Base-by-base conservation (phyloP, 2,113 vertebrate genomes). In the Hippocampus zosterae region DNA sequence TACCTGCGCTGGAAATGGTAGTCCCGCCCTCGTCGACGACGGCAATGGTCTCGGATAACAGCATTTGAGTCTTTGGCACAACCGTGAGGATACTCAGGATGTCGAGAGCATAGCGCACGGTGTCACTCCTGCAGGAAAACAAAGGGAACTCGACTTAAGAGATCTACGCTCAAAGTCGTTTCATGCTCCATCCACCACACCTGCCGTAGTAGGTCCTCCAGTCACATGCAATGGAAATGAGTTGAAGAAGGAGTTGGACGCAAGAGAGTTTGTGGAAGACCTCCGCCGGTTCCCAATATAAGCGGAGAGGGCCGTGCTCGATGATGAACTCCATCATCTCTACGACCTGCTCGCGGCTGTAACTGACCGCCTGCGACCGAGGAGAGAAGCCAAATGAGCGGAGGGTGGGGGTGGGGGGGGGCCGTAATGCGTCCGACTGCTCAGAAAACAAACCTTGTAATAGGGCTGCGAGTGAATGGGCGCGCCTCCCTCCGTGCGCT, bases 251-350 rank as follows among this genome's bases (percentile, higher is more conserved):
- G 48, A 99, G 96, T 16, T 98, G 97, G 50, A 99, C 95, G 71
- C 97, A 98, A 65, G 96, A 98, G 18, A 99, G 84, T 68, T 97
- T 98, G 81, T 98, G 95, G 83, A 99, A 98, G 77, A 98, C 94
- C 85, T 99, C 97, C 6, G 97, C 97, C 68, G 97, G 96, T 80
- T 99, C 97, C 97, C 97, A 99, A 78, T 95, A 99, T 0, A 99
- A 91, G 72, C 97, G 93, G 0, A 93, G 94, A 6, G 97, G 97
- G 8, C 96, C 95, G 13, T 95, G 97, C 79, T 98, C 96, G 29
- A 99, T 97, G 41, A 99, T 91, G 83, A 98, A 99, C 84, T 99
- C 97, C 95, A 98, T 96, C 97, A 99, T 98, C 81, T 99, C 97
- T 72, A 99, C 95, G 82, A 99, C 97, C 89, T 99, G 97, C 69